Base-by-base conservation (phyloP, 2,113 vertebrate genomes). In the Mohoua ochrocephala region DNA sequence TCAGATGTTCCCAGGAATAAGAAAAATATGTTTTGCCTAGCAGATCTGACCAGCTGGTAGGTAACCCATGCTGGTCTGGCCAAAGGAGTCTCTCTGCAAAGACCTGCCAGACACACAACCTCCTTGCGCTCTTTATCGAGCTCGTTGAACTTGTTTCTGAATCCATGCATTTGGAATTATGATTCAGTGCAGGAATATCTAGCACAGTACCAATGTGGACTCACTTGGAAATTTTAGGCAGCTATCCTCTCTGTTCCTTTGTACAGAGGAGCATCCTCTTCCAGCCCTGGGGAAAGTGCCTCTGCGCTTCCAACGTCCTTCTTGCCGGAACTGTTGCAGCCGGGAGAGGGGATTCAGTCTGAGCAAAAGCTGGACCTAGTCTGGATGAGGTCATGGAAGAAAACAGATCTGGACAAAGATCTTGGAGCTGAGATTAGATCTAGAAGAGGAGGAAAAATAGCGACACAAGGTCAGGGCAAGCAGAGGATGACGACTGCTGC, bases 101-200 rank as follows among this genome's bases (percentile, higher is more conserved):
- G 59, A 52, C 33, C 1, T 64, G 60, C 22, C 35, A 37, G 87
- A 20, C 12, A 18, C 30, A n/a, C 2, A 37, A 45, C 26, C 16
- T 74, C 39, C 31, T 28, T 1, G 1, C 0, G 0, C 9, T 73
- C 39, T 77, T 81, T 44, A 15, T 57, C n/a, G 70, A 0, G 0
- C 30, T 86, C 1, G 0, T 4, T 33, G n/a, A 64, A 68, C 45
- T 52, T 61, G 19, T 50, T 83, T 74, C 45, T 37, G 13, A 67
- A 61, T 24, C 13, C 19, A 9, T 44, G 35, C 35, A 35, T 44
- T 64, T 57, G 28, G 50, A 68, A 49, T 68, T 54, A 44, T 0
- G 2, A 56, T 70, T 47, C 59, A 35, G 59, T 67, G 70, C 28
- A 39, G n/a, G 35, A 75, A 30, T 71, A 37, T 79, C 39, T 79